Evolutionary conservation across 2,797 vertebrate species (phyloP), one percentile per base, ranked within the genome.

Genomic region (Urophycis tenuis): DNA sequence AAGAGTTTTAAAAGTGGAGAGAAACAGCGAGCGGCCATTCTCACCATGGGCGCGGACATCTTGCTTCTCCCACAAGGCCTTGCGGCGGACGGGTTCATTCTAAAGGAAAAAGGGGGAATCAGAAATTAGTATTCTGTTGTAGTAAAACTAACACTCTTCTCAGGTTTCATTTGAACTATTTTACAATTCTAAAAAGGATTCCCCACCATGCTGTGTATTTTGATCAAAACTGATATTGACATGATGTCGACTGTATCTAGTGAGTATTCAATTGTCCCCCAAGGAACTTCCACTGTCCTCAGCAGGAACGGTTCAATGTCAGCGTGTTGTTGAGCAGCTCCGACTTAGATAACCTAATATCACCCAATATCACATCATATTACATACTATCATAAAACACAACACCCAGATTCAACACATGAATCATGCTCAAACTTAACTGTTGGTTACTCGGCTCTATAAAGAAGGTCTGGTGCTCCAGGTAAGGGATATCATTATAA

Each of bases 41-140:
- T 25, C 60, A 67, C n/a, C 25, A 3, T 12, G 60, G 60, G 60
- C n/a, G 60, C 60, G 3, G 60, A 10, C 60, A 67, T 67, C 10
- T 67, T 67, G 60, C 25, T 12, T 67, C 60, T 67, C 60, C 60
- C 60, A 67, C 60, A 67, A 67, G n/a, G 25, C 60, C n/a, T 67
- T 67, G 60, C 60, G 60, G 60, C n/a, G 25, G 60, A 29, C 60
- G 60, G 11, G 60, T 67, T 29, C 25, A 67, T 29, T 49, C 41
- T 67, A 25, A 41, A 4, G 60, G 2, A 60, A 25, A 17, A 12
- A 12, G 60, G 60, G 25, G 60, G 9, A 29, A 11, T 67, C 15
- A 11, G 2, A 60, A n/a, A 11, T 9, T 9, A 60, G 8, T 8
- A 19, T 22, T 6, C 1, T 29, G 53, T 67, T 67, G 25, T 29